Evolutionary conservation across 2,797 vertebrate species (phyloP).

Genomic region (Notolabrus celidotus): DNA sequence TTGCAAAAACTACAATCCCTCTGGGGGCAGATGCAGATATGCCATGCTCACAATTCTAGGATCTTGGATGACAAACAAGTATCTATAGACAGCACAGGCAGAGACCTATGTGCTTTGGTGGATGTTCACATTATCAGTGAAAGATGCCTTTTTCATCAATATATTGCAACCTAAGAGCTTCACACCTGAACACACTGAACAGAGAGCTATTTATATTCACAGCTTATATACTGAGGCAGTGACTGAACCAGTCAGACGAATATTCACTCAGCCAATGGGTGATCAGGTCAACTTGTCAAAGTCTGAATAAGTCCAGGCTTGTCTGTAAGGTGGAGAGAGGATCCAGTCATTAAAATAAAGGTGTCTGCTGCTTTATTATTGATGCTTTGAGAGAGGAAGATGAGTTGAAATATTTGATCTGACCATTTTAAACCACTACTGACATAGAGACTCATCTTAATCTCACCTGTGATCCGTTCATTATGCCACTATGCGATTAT

Average conservation of each 20-base stretch:
- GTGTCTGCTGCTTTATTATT: background rate
- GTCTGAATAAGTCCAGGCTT: slow-evolving; percentile 49
- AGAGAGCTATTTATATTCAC: slow-evolving; percentile 50
- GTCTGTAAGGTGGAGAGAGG: slow-evolving; percentile 29
- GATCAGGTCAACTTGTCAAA: slow-evolving; percentile 34
- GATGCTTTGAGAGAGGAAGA: background rate
- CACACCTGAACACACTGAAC: slow-evolving; percentile 37
- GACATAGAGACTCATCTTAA: too few species aligned
- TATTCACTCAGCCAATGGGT: slow-evolving; percentile 36
- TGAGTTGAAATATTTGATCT: slow-evolving; percentile 2
- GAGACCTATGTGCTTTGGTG: background rate
- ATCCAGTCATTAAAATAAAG: slow-evolving; percentile 17
- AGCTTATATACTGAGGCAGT: slow-evolving; percentile 9
- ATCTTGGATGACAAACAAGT: too few species aligned
- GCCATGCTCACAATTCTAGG: too few species aligned
- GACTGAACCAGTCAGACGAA: slow-evolving; percentile 40
- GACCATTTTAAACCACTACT: too few species aligned
- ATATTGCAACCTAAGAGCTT: background rate
- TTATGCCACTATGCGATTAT: too few species aligned
- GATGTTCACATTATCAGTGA: background rate
- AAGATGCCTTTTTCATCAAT: background rate
- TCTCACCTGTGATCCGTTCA: too few species aligned
- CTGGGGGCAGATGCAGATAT: background rate
- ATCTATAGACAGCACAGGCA: background rate
- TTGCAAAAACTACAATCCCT: background rate